Evolutionary conservation across 2,113 vertebrate species (phyloP), one percentile per base, ranked within the genome.

Genomic region (Hemibagrus wyckioides): DNA sequence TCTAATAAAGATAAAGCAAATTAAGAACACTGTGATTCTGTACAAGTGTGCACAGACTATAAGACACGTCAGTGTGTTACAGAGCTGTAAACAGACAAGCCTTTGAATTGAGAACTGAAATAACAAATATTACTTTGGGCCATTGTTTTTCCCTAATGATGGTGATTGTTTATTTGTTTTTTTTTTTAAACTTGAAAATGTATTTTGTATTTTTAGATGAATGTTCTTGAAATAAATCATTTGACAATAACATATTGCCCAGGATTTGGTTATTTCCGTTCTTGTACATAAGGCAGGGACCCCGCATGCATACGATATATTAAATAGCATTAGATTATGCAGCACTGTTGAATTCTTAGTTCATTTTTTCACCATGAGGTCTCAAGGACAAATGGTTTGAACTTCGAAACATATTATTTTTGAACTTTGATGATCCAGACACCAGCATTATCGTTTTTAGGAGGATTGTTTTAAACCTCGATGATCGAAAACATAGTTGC

Each of bases 131-230:
- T 80, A 28, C 33, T 59, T n/a, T 57, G 21, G 1, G 36, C 10
- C 21, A 36, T 15, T 48, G 28, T 21, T 56, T 39, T 11, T 13
- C 2, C 9, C n/a, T 2, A 56, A 30, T 80, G 9, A 25, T 28
- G 54, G 25, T 80, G 21, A 15, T 80, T 80, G 17, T 3, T 79
- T n/a, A 50, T 30, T 79, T 48, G 44, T 50, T 15, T 48, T 1
- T 52, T 19, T 19, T 56, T 57, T 80, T 39, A 2, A 28, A 39
- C 33, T 59, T 59, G 14, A 52, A 81, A 59, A 59, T 59, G 44
- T 48, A 3, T 80, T 80, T 33, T 80, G 77, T 80, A 56, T 80
- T 80, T 80, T 54, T 23, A 80, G 17, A 56, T 80, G 77, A 80
- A 54, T 80, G n/a, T 80, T 54, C 25, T 14, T 33, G 1, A 33